A percentile compares a stretch with the other conserved stretches of the same genome.
Conservation (phyloP, 2,113 vertebrate species). For the Paedocypris sp. region DNA sequence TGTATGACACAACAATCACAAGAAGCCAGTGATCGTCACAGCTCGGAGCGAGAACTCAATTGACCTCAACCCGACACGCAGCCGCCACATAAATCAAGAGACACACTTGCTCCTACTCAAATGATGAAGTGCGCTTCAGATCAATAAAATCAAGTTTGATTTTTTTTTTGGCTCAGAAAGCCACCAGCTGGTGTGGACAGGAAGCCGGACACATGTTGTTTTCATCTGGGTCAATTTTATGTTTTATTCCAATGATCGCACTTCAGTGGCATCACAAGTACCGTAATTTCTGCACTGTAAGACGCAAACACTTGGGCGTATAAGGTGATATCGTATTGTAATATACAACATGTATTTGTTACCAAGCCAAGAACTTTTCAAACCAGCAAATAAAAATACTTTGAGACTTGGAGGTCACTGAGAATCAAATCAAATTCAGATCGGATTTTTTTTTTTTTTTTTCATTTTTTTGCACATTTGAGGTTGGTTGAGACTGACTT, state of each 20-base stretch:
- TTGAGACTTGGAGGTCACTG: no score
- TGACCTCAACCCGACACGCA: slow-evolving; percentile 1
- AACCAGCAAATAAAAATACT: no score
- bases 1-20: background rate
- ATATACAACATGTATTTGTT: no score
- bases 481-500: no score
- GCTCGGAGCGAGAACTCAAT: background rate
- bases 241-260: background rate
- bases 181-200: slow-evolving; percentile 15
- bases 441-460: no score
- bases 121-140: slow-evolving; percentile 13
- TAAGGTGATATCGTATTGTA: no score
- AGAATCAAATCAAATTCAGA: no score
- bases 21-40: background rate
- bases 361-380: no score
- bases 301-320: no score
- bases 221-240: slow-evolving; percentile 18
- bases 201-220: slow-evolving; percentile 22
- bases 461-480: no score
- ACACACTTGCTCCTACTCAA: background rate
- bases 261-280: no score
- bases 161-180: slow-evolving; percentile 1
- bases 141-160: slow-evolving; percentile 32
- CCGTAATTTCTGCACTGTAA: no score
- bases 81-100: slow-evolving; percentile 4